Evolutionary conservation across 2,113 vertebrate genomes (phyloP), one percentile per base, ranked within the genome.

Genomic region (Micronycteris hirsuta): DNA sequence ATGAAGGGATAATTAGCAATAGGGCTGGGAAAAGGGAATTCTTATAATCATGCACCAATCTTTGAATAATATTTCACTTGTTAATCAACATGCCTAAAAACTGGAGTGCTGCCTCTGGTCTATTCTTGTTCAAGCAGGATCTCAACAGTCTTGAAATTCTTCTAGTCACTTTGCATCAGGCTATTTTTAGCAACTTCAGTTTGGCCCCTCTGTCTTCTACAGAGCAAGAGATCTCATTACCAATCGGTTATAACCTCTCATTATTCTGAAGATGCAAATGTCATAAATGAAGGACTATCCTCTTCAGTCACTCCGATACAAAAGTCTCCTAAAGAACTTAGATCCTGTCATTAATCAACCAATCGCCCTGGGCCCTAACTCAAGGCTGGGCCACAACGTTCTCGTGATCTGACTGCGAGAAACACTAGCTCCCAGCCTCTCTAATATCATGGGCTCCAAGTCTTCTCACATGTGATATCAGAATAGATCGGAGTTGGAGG

Each of bases 371-470:
- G 45, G 31, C 11, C 74, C 31, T 20, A 17, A 33, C 45, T 52
- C 74, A 52, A 77, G 17, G 31, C 41, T 45, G 41, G 70, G 8
- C 63, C 31, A 54, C 20, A 5, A n/a, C 38, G 19, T 17, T 38
- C 54, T 80, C 12, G 8, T 61, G 63, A 87, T 36, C 63, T n/a
- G 33, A 73, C 20, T 17, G 26, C 12, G 8, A 71, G 56, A 16
- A 81, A 41, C 24, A 11, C 33, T 26, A n/a, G 26, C 19, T 89
- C 54, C 45, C 63, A 63, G 65, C 28, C 80, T 28, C 31, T 56
- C 7, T 0, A 7, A 17, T 31, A 56, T 7, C 12, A 36, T 0
- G 1, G 38, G 31, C 36, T 87, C 0, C 0, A 38, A 68, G 89
- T 81, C 20, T 5, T 58, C 54, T 52, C 43, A 45, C 38, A 26